These are phyloP conservation scores for Frankliniella fusca DNA, from an alignment of 2,888 invertebrate genomes.

Conservation along the genomic window DNA sequence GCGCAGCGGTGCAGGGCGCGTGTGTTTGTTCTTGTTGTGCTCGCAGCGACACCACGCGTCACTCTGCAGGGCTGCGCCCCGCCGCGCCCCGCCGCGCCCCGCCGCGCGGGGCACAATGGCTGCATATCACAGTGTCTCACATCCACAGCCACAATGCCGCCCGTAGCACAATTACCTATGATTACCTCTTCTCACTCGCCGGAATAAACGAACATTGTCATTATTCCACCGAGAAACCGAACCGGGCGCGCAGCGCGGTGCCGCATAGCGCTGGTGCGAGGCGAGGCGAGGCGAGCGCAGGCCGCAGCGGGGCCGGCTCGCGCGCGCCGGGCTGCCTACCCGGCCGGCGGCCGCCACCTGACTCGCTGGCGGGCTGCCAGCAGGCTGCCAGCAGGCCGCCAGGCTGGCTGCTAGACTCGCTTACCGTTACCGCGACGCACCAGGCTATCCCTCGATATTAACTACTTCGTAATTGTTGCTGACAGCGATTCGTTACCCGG, in stretches of 20 bases:
- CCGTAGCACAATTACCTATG: no score
- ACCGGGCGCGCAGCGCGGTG: background rate
- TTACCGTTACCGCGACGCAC: background rate
- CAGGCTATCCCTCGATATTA: background rate
- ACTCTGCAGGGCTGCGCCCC: background rate
- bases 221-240: no score
- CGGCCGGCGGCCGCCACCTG: no score
- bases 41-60: background rate
- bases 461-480: background rate
- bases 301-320: background rate
- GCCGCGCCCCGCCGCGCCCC: background rate
- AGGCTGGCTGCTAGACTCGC: background rate
- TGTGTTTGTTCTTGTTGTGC: background rate
- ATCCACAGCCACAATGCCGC: no score
- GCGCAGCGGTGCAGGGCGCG: background rate
- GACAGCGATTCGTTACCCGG: background rate
- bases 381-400: background rate
- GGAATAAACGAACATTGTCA: no score
- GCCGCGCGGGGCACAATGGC: background rate
- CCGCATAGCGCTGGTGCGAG: background rate
- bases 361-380: background rate
- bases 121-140: background rate
- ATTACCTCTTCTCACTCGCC: no score
- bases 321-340: background rate
- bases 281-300: background rate